A percentile compares a stretch with the other conserved stretches of the same genome.
Conservation (phyloP, 2,888 invertebrate genomes). For the Aproaerema taeniolella region DNA sequence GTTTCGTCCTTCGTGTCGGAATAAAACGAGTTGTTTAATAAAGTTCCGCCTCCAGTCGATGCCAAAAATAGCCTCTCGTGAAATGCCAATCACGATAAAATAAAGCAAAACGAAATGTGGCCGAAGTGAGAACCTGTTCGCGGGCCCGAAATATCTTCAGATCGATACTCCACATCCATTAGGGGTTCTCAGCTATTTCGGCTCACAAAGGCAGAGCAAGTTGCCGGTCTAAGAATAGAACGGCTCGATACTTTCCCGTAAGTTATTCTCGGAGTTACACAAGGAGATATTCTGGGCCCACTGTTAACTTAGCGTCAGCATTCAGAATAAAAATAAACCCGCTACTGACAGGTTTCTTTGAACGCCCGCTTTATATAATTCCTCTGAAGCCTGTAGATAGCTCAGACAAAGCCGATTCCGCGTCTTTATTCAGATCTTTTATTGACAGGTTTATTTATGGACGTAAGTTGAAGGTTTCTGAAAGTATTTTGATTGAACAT, state of each 20-base stretch:
- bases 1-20: no score
- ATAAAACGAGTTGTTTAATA: no score
- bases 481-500: no score
- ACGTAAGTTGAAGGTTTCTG: no score
- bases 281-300: slow-evolving; percentile 49
- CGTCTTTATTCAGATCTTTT: no score
- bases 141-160: slow-evolving; percentile 26
- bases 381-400: background rate
- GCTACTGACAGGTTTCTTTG: background rate
- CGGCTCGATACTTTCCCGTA: slow-evolving; percentile 54
- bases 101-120: background rate
- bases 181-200: slow-evolving; percentile 48
- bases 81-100: slow-evolving; percentile 11
- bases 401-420: no score
- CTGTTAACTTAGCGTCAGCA: slow-evolving; percentile 31
- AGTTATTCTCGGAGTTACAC: slow-evolving; percentile 53
- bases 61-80: slow-evolving; percentile 9
- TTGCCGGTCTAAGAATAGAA: slow-evolving; percentile 47
- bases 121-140: slow-evolving; percentile 14
- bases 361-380: background rate
- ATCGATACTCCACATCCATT: slow-evolving; percentile 30
- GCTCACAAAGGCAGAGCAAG: slow-evolving; percentile 58
- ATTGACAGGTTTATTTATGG: no score
- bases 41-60: background rate
- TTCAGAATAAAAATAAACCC: slow-evolving; percentile 7